Evolutionary conservation across 2,113 vertebrate genomes (phyloP).

Genomic region (Sinocyclocheilus anophthalmus): DNA sequence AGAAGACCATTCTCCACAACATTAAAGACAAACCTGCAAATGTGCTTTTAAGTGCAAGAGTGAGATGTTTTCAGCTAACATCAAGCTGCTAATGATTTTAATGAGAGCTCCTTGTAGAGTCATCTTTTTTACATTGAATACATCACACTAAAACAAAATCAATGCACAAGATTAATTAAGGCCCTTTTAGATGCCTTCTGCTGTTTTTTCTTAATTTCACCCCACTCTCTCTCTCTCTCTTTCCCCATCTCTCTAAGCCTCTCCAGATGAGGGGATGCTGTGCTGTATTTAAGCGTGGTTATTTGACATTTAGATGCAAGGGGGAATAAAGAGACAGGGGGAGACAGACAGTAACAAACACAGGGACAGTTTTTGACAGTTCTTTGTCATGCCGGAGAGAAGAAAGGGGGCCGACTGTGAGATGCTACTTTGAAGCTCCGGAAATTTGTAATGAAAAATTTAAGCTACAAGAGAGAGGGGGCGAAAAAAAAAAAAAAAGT

Average conservation of each 20-base stretch:
- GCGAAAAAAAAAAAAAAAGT: slow-evolving; percentile 75
- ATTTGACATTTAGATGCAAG: slow-evolving; percentile 97
- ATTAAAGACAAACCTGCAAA: slow-evolving; percentile 77
- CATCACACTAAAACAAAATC: slow-evolving; percentile 95
- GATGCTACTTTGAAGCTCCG: slow-evolving; percentile 92
- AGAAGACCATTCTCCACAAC: slow-evolving; percentile 69
- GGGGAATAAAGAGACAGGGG: slow-evolving; percentile 75
- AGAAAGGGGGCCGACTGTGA: slow-evolving; percentile 84
- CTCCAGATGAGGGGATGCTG: slow-evolving; percentile 84
- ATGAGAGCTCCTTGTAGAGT: slow-evolving; percentile 92
- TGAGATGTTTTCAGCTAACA: slow-evolving; percentile 86
- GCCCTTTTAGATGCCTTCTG: slow-evolving; percentile 87
- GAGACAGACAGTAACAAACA: slow-evolving; percentile 87
- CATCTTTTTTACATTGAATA: slow-evolving; percentile 89
- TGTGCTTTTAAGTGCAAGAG: slow-evolving; percentile 77
- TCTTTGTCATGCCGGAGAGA: slow-evolving; percentile 92
- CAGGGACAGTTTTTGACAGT: slow-evolving; percentile 88
- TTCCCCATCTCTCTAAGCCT: slow-evolving; percentile 68
- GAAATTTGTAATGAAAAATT: slow-evolving; percentile 99
- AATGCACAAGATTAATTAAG: slow-evolving; percentile 94
- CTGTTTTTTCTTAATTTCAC: slow-evolving; percentile 74
- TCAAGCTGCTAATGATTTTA: slow-evolving; percentile 92
- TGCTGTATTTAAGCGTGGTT: slow-evolving; percentile 88
- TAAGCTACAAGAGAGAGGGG: slow-evolving; percentile 83
- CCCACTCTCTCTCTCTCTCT: slow-evolving; percentile 60